Percentiles rank a stretch among this genome's conserved stretches.
These are phyloP conservation scores for Nothura maculosa DNA, from an alignment of 2,797 vertebrate species.

Conservation along the genomic window DNA sequence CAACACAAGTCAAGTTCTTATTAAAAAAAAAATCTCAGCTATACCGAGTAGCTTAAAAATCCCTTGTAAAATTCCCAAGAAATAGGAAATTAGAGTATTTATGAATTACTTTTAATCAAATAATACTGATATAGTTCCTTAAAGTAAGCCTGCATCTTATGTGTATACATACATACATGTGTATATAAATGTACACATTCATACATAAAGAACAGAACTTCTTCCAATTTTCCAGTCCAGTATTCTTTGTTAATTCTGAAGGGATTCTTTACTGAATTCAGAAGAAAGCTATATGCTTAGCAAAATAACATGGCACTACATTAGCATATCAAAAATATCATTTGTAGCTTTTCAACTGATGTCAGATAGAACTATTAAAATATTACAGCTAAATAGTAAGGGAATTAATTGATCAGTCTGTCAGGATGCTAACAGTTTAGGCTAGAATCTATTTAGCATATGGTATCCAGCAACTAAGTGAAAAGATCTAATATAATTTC, in stretches of 20 bases:
- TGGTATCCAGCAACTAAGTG: not conserved
- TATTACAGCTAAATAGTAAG: not conserved
- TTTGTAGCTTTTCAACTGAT: not conserved
- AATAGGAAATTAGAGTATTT: not conserved
- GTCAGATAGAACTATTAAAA: not conserved
- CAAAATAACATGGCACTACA: not conserved
- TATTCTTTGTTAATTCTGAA: not conserved
- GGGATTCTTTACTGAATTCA: not conserved
- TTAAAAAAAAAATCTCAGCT: not conserved
- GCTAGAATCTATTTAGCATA: not conserved
- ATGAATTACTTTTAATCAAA: not conserved
- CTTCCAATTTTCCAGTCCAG: not conserved
- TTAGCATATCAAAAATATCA: not conserved
- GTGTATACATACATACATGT: not conserved
- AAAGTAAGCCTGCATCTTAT: not conserved
- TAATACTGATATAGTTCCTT: not conserved
- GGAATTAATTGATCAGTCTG: not conserved
- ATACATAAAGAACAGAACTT: not conserved
- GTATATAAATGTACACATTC: not conserved
- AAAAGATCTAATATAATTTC: not conserved
- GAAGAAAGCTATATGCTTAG: not conserved
- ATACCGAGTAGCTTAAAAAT: not conserved
- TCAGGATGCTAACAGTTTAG: not conserved
- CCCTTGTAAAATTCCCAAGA: not conserved
- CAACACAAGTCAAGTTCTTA: rapidly evolving